Conservation (phyloP, 2,888 invertebrate species). For the Unio delphinus region DNA sequence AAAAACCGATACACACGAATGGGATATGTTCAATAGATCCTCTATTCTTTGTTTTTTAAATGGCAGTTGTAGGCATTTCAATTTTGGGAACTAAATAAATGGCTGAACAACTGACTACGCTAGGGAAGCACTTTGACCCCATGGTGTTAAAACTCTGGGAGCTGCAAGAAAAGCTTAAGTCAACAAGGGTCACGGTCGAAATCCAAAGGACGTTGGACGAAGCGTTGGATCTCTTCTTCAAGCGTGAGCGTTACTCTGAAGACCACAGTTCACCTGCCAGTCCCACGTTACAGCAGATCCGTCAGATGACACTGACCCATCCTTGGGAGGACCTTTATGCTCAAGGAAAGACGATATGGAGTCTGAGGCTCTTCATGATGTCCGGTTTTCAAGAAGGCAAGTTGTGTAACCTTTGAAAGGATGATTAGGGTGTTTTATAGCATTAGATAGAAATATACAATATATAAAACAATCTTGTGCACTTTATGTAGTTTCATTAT, state of each 20-base stretch:
- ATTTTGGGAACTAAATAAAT: too few species aligned
- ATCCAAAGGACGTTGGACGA: constrained; percentile 1
- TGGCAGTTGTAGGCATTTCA: too few species aligned
- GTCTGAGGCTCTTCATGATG: constrained; percentile 17
- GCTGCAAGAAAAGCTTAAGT: background rate
- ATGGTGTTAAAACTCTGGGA: background rate
- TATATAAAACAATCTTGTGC: too few species aligned
- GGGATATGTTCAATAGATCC: too few species aligned
- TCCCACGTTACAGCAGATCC: constrained; percentile 14
- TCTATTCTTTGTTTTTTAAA: too few species aligned
- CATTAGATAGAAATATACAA: too few species aligned
- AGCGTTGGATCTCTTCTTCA: too few species aligned
- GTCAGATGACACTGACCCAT: constrained; percentile 14
- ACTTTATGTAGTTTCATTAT: too few species aligned
- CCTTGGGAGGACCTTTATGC: constrained; percentile 22
- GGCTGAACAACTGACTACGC: too few species aligned
- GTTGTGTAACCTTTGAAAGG: background rate
- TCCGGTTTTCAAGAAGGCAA: constrained; percentile 32
- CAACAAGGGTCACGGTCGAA: background rate
- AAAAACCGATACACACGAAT: too few species aligned
- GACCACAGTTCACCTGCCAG: constrained; percentile 14
- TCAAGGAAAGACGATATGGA: constrained; percentile 26
- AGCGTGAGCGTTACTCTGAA: constrained; percentile 20
- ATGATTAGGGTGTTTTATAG: too few species aligned
- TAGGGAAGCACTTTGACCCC: background rate